Evolutionary conservation across 2,797 vertebrate genomes (phyloP), one percentile per base, ranked within the genome.

Genomic region (Eupleurogrammus muticus): DNA sequence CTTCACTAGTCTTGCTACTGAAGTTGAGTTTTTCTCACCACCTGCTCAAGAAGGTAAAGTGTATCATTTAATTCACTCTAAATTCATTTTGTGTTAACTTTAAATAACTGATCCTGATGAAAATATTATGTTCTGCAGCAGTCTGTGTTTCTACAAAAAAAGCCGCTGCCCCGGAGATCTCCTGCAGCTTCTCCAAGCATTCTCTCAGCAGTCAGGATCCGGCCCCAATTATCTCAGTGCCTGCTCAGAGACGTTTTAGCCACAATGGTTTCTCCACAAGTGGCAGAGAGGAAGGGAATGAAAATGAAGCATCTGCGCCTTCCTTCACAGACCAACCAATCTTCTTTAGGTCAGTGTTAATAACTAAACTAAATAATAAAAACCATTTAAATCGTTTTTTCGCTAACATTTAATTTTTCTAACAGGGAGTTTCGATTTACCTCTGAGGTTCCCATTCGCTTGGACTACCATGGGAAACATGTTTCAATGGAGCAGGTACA

Each of bases 401-500:
- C 48, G 13, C n/a, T 21, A 9, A 60, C 11, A 1, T 38, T 23
- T 55, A 34, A 5, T 57, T 65, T 72, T 65, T 48, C 20, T 52
- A 21, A 69, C 83, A 99, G 98, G 90, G 98, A 99, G 91, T 99
- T 99, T 89, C 94, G 97, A n/a, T 99, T 99, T 83, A 99, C 96
- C 0, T 97, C 96, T 17, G 98, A 99, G 89, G 98, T 99, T 90
- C 98, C 97, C 0, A 98, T 99, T 84, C 95, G 97, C 2, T 92
- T 99, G 71, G 98, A 99, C 91, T 99, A 99, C 84, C 98, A 99
- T 0, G 98, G 98, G 57, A 99, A 99, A 80, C 97, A 99, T 0
- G 95, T 99, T 10, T 95, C 96, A 24, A 98, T 99, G 96, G 97
- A 99, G 80, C 98, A 99, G 97, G 98, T 99, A 85, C 51, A 32